Conservation (phyloP, 2,797 vertebrate genomes). For the Monodelphis domestica region DNA sequence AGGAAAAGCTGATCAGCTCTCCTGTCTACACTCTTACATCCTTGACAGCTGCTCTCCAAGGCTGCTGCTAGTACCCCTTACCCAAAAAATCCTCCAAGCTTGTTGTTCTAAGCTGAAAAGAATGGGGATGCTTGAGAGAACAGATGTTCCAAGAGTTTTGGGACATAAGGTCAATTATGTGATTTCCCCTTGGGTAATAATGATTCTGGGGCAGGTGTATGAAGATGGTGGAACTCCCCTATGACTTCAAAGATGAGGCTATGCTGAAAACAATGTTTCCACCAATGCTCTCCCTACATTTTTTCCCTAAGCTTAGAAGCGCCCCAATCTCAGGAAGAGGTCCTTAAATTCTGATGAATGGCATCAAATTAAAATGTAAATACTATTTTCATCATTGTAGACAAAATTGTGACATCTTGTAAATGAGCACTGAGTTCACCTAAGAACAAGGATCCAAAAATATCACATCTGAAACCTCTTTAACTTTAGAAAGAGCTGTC, state of each 20-base stretch:
- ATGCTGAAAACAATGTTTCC: neutral
- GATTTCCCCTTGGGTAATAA: neutral
- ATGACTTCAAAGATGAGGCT: neutral
- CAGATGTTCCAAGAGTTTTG: neutral
- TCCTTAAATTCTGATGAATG: neutral
- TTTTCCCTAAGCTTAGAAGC: neutral
- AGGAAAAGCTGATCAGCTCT: neutral
- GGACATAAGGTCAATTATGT: neutral
- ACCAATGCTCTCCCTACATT: neutral
- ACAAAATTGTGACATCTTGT: conserved; percentile 12
- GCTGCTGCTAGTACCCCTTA: neutral
- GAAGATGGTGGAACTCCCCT: neutral
- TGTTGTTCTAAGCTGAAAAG: neutral
- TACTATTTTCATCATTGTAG: neutral
- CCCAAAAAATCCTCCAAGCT: neutral
- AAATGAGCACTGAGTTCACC: conserved; percentile 4
- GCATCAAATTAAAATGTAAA: conserved; percentile 41
- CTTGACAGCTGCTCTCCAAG: neutral
- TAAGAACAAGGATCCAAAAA: neutral
- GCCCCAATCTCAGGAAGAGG: neutral
- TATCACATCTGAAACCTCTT: conserved; percentile 17
- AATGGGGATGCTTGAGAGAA: neutral
- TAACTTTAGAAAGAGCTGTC: conserved; percentile 35
- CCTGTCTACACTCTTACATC: neutral
- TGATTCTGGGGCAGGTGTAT: neutral